Percentiles rank a stretch among this genome's conserved stretches.
phyloP scores from a whole-genome alignment of 2,113 vertebrate genomes.

The Sinocyclocheilus grahami region DNA sequence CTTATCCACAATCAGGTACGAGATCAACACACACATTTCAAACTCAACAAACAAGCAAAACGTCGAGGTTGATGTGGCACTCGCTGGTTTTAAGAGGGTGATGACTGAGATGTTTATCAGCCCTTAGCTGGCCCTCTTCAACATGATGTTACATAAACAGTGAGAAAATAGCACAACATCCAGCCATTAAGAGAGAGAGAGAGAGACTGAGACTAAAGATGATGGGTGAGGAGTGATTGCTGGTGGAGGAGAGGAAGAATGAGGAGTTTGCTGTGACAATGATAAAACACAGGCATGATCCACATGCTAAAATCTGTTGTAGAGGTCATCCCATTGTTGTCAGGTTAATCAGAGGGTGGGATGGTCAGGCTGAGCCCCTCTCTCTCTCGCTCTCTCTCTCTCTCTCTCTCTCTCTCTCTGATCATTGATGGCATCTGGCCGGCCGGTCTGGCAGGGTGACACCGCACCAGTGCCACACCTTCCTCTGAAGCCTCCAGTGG shows the following conservation, averaged over 20 bases:
- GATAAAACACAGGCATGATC: constrained; percentile 20
- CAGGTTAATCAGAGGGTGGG: constrained; percentile 60
- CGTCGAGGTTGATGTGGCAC: too few relatives aligned
- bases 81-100: too few relatives aligned
- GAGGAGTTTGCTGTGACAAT: background rate
- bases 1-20: too few relatives aligned
- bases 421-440: too few relatives aligned
- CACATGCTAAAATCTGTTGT: constrained; percentile 40
- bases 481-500: background rate
- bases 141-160: constrained; percentile 58
- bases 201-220: background rate
- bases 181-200: background rate
- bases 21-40: too few relatives aligned
- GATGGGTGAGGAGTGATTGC: constrained; percentile 15
- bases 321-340: constrained; percentile 12
- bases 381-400: constrained; percentile 2
- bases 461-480: background rate
- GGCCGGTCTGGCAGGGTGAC: background rate
- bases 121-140: constrained; percentile 48
- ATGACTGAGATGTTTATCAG: constrained; percentile 61
- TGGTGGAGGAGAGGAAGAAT: background rate
- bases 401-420: constrained; percentile 35
- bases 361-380: background rate
- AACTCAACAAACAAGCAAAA: too few relatives aligned
- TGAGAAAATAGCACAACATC: constrained; percentile 47